Evolutionary conservation across 2,797 vertebrate genomes (phyloP).

Genomic region (Sebastiscus tertius): DNA sequence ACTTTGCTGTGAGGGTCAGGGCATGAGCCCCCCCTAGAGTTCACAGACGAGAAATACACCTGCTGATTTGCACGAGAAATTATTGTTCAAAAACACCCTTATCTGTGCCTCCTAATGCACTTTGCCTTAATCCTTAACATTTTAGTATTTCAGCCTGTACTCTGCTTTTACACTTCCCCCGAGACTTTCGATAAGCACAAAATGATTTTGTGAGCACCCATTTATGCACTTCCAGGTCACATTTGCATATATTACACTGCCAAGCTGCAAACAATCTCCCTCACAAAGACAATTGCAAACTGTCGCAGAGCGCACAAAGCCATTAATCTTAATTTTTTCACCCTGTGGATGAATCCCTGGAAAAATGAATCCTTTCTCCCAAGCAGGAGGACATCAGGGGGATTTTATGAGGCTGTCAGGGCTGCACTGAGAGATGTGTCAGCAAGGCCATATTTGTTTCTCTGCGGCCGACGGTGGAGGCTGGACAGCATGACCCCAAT

Average conservation of each 20-base stretch:
- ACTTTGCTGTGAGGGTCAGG: background rate
- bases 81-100: background rate
- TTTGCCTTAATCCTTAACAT: background rate
- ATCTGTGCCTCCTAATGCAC: background rate
- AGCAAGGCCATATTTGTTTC: conserved; percentile 54
- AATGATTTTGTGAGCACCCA: background rate
- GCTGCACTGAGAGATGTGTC: conserved; percentile 51
- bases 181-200: conserved; percentile 1
- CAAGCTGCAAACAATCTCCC: conserved; percentile 29
- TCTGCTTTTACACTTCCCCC: background rate
- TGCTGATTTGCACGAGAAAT: conserved; percentile 9
- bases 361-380: conserved; percentile 46
- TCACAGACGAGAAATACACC: conserved; percentile 7
- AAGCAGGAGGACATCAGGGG: conserved; percentile 52
- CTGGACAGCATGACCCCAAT: conserved; percentile 40
- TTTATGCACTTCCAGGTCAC: conserved; percentile 32
- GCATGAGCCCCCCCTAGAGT: conserved; percentile 21
- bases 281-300: conserved; percentile 32
- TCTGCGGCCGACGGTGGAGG: conserved; percentile 25
- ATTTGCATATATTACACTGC: conserved; percentile 44
- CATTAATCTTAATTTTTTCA: conserved; percentile 52
- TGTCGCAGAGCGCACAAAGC: conserved; percentile 7
- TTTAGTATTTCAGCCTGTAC: background rate
- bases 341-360: conserved; percentile 38
- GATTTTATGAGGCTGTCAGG: conserved; percentile 59